A percentile compares a stretch with the other conserved stretches of the same genome.
Conservation (phyloP, 2,113 vertebrate genomes). For the Siniperca knerii region DNA sequence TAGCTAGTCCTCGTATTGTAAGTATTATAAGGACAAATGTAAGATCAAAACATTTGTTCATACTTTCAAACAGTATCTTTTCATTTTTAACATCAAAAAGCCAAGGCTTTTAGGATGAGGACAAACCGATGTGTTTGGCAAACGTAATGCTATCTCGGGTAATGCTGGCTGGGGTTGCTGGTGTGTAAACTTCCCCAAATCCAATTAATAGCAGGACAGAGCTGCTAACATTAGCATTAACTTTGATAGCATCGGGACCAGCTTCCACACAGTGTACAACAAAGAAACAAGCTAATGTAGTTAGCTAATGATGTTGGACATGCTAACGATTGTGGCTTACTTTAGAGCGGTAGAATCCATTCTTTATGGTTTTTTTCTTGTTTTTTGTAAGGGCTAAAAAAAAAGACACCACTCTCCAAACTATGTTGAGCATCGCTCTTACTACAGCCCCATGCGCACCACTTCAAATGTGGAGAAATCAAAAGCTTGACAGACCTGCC, state of each 20-base stretch:
- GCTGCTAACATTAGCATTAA: not conserved
- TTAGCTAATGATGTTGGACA: not conserved
- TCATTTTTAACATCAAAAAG: not conserved
- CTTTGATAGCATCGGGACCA: not conserved
- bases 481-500: not conserved
- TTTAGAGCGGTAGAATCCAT: no score
- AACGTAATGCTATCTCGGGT: not conserved
- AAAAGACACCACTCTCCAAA: not conserved
- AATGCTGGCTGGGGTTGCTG: not conserved
- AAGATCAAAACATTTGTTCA: no score
- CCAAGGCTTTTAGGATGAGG: no score
- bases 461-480: not conserved
- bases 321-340: not conserved
- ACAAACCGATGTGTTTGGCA: not conserved
- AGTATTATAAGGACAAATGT: no score
- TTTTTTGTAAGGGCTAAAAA: not conserved
- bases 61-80: not conserved
- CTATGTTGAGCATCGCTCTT: not conserved
- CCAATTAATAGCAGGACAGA: not conserved
- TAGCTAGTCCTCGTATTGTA: no score
- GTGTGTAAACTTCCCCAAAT: not conserved
- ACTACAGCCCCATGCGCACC: not conserved
- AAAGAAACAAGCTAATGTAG: not conserved
- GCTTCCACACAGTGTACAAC: not conserved
- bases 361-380: not conserved